Conservation (phyloP, 2,113 vertebrate species). For the Colossoma macropomum region DNA sequence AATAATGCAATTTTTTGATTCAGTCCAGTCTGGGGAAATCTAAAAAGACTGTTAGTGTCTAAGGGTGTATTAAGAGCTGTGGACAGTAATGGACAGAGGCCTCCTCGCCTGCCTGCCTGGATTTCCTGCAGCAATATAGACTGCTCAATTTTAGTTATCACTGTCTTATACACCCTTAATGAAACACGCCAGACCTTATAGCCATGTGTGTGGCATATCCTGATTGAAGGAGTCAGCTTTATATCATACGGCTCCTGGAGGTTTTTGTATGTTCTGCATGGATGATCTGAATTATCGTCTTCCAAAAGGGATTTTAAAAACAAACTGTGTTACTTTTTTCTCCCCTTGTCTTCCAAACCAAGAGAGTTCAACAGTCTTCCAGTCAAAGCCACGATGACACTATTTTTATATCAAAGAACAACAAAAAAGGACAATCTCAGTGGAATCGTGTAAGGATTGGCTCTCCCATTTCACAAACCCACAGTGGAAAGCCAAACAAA, state of each 20-base stretch:
- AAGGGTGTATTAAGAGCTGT: slow-evolving; percentile 15
- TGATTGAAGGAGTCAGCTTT: slow-evolving; percentile 49
- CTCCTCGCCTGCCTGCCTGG: slow-evolving; percentile 49
- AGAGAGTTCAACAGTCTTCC: slow-evolving; percentile 77
- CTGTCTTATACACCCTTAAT: slow-evolving; percentile 43
- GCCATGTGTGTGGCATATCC: slow-evolving; percentile 51
- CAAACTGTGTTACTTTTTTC: slow-evolving; percentile 51
- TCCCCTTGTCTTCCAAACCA: slow-evolving; percentile 71
- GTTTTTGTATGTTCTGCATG: slow-evolving; percentile 68
- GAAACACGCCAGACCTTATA: slow-evolving; percentile 48
- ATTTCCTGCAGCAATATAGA: slow-evolving; percentile 59
- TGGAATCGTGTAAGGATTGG: slow-evolving; percentile 28
- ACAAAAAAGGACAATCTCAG: slow-evolving; percentile 45
- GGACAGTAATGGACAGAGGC: slow-evolving; percentile 6
- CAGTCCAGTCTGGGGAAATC: slow-evolving; percentile 1
- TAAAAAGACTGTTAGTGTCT: slow-evolving; percentile 17
- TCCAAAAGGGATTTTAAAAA: slow-evolving; percentile 71
- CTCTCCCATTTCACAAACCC: slow-evolving; percentile 25
- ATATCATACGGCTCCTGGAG: slow-evolving; percentile 2
- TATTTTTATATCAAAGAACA: slow-evolving; percentile 77
- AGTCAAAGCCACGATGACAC: slow-evolving; percentile 77
- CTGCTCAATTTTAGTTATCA: slow-evolving; percentile 45
- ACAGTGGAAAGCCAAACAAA: neutral
- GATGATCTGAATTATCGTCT: slow-evolving; percentile 71
- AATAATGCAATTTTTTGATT: slow-evolving; percentile 22